Conservation (phyloP, 2,797 vertebrate genomes). For the Microchirus variegatus region DNA sequence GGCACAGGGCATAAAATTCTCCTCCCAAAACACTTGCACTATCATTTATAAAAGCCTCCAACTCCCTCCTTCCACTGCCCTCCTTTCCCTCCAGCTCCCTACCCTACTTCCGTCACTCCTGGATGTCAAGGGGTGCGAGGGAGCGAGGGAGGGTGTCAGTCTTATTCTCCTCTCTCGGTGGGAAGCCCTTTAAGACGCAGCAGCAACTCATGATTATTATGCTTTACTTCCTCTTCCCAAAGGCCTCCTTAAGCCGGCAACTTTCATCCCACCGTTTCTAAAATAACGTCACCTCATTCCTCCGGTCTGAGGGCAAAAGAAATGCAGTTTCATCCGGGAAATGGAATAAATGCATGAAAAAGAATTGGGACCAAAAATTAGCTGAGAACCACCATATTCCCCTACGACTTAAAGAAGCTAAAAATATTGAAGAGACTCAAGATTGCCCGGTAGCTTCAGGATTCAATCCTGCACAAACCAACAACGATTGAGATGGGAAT, state of each 20-base stretch:
- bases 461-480: too few species aligned
- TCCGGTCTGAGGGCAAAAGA: conserved; percentile 26
- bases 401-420: too few species aligned
- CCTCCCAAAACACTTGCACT: conserved; percentile 50
- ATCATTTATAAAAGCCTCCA: conserved; percentile 28
- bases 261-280: conserved; percentile 44
- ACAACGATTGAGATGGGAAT: too few species aligned
- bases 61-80: conserved; percentile 40
- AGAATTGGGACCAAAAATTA: conserved; percentile 6
- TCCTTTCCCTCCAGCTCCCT: conserved; percentile 29
- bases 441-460: too few species aligned
- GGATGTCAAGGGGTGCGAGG: conserved; percentile 64
- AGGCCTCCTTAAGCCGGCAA: conserved; percentile 66
- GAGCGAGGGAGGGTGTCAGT: conserved; percentile 37
- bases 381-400: too few species aligned
- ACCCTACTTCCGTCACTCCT: conserved; percentile 42
- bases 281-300: conserved; percentile 63
- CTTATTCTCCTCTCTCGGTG: conserved; percentile 53
- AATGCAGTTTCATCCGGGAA: conserved; percentile 13
- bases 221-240: conserved; percentile 54
- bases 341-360: neutral
- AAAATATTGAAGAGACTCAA: too few species aligned
- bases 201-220: conserved; percentile 65
- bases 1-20: conserved; percentile 41
- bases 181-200: conserved; percentile 64